Conservation (phyloP, 1,140 invertebrate species). For the Octopus sinensis region DNA sequence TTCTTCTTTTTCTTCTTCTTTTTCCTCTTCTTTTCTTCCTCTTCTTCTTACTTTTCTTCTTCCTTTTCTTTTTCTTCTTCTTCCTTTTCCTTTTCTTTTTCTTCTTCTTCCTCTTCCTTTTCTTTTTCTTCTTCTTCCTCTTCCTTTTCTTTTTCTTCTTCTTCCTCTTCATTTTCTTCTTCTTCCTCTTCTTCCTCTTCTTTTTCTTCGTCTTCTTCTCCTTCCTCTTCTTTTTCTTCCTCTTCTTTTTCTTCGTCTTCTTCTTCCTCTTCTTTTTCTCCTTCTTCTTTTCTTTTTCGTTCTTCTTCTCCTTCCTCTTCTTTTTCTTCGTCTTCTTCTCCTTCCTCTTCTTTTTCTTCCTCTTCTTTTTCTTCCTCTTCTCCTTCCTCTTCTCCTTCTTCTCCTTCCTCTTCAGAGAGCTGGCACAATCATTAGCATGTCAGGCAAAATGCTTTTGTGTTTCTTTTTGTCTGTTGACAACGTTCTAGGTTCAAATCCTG, state of each 20-base stretch:
- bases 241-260: not conserved
- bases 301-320: not conserved
- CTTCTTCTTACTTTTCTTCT: not conserved
- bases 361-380: not conserved
- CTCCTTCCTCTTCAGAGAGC: not conserved
- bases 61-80: not conserved
- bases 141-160: constrained; percentile 12
- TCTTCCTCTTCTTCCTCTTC: not conserved
- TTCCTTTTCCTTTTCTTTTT: constrained; percentile 12
- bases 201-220: not conserved
- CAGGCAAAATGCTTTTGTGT: no score
- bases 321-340: not conserved
- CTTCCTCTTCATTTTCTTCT: not conserved
- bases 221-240: not conserved
- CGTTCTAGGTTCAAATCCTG: no score
- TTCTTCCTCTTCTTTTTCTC: not conserved
- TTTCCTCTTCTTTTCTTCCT: not conserved
- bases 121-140: not conserved
- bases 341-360: not conserved
- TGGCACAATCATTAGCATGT: no score
- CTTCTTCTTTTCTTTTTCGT: not conserved
- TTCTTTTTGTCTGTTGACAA: no score
- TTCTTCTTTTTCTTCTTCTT: not conserved
- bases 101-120: not conserved
- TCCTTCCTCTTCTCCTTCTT: not conserved